phyloP scores from a whole-genome alignment of 2,888 invertebrate species.

The Caenorhabditis sp. region DNA sequence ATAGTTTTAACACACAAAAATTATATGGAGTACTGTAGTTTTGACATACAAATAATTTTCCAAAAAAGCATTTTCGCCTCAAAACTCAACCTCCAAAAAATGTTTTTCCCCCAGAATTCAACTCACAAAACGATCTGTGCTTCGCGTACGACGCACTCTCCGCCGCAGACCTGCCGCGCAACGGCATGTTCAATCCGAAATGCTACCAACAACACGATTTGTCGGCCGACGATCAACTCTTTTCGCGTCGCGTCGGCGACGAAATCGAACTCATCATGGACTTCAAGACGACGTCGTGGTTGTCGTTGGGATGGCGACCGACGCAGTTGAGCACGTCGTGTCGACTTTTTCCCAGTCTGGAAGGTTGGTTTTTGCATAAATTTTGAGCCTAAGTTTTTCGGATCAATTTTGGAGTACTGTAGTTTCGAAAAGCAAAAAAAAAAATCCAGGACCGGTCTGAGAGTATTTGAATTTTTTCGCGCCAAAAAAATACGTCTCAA shows the following conservation, averaged over 20 bases:
- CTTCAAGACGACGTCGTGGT: constrained; percentile 58
- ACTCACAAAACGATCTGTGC: constrained; percentile 42
- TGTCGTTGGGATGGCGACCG: constrained; percentile 67
- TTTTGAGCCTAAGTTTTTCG: too few relatives aligned
- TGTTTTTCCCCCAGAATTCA: constrained; percentile 36
- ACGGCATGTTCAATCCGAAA: constrained; percentile 63
- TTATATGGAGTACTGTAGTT: too few relatives aligned
- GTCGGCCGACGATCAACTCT: constrained; percentile 57
- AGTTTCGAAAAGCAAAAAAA: too few relatives aligned
- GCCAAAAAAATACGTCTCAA: too few relatives aligned
- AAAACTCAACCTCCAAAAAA: too few relatives aligned
- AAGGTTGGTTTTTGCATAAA: constrained; percentile 24
- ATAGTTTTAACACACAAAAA: too few relatives aligned
- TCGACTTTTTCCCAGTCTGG: constrained; percentile 67
- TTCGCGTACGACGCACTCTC: constrained; percentile 46
- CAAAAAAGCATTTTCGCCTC: too few relatives aligned
- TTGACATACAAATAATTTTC: too few relatives aligned
- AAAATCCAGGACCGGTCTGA: too few relatives aligned
- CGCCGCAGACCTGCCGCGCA: constrained; percentile 34
- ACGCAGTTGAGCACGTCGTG: constrained; percentile 61
- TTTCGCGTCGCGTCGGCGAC: constrained; percentile 50
- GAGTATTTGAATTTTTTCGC: too few relatives aligned
- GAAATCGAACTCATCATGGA: constrained; percentile 67
- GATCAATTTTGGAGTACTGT: too few relatives aligned
- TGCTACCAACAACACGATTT: constrained; percentile 60